These are phyloP conservation scores for Zaprionus ghesquierei DNA, from an alignment of 1,140 invertebrate genomes.

Conservation along the genomic window DNA sequence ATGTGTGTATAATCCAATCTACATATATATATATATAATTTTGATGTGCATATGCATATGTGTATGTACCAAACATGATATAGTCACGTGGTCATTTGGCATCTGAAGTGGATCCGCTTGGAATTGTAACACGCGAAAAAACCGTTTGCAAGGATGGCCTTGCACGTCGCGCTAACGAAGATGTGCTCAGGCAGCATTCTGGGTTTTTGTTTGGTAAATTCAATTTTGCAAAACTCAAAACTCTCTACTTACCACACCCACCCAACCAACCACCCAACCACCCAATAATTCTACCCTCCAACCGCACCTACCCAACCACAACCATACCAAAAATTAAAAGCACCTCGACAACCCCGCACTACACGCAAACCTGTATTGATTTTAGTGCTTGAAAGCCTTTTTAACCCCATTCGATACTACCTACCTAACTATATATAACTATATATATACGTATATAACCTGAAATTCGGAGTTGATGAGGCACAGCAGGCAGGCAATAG, in stretches of 20 bases:
- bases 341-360: slow-evolving; percentile 19
- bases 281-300: slow-evolving; percentile 20
- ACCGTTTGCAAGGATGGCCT: slow-evolving; percentile 83
- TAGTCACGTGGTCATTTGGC: slow-evolving; percentile 97
- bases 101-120: slow-evolving; percentile 96
- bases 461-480: slow-evolving; percentile 80
- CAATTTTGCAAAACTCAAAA: slow-evolving; percentile 62
- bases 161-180: slow-evolving; percentile 84
- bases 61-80: slow-evolving; percentile 32
- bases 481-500: slow-evolving; percentile 22
- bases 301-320: slow-evolving; percentile 1
- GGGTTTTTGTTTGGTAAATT: slow-evolving; percentile 83
- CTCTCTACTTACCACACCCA: slow-evolving; percentile 17
- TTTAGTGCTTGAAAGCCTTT: slow-evolving; percentile 24
- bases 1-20: slow-evolving; percentile 30
- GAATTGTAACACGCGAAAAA: slow-evolving; percentile 85
- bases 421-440: not conserved
- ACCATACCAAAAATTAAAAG: not conserved
- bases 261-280: slow-evolving; percentile 20
- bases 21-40: slow-evolving; percentile 25
- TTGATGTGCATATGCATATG: slow-evolving; percentile 19
- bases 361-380: slow-evolving; percentile 13
- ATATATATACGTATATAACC: slow-evolving; percentile 44
- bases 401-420: slow-evolving; percentile 26
- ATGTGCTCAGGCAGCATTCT: slow-evolving; percentile 82